Percentiles rank a stretch among this genome's conserved stretches.
These are phyloP conservation scores for Chrysochloris asiatica DNA, from an alignment of 2,113 vertebrate genomes.

Conservation along the genomic window DNA sequence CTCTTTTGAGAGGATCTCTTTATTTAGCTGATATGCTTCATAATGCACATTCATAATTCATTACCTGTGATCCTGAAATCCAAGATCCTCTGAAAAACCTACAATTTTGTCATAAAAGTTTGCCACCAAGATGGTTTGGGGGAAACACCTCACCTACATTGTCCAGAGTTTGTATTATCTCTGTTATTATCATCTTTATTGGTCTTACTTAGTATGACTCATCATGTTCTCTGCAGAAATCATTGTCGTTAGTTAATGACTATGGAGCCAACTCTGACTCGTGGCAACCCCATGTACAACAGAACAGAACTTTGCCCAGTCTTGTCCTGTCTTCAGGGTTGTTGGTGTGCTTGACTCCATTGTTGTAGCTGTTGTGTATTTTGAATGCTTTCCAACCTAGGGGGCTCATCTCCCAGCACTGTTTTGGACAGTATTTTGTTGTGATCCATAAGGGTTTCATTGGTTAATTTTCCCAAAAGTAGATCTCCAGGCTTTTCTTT, in stretches of 20 bases:
- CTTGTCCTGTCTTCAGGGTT: background rate
- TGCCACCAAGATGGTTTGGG: background rate
- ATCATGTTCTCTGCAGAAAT: slow-evolving; percentile 7
- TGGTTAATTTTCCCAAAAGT: background rate
- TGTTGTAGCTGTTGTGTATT: background rate
- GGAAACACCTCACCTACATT: background rate
- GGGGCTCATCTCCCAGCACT: background rate
- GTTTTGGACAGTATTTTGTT: background rate
- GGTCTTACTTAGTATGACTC: background rate
- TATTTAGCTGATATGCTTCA: background rate
- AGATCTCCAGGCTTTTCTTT: background rate
- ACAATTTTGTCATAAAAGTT: background rate
- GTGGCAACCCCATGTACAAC: background rate
- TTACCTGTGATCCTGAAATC: slow-evolving; percentile 2
- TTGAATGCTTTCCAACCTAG: background rate
- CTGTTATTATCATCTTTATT: background rate
- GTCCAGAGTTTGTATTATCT: background rate
- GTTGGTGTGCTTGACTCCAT: background rate
- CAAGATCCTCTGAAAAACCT: background rate
- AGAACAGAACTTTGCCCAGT: background rate
- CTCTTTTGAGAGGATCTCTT: slow-evolving; percentile 26
- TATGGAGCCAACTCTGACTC: background rate
- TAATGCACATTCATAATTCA: background rate
- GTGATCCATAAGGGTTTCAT: background rate
- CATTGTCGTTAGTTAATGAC: background rate